Evolutionary conservation across 2,113 vertebrate genomes (phyloP), one percentile per base, ranked within the genome.

Genomic region (Solea solea): DNA sequence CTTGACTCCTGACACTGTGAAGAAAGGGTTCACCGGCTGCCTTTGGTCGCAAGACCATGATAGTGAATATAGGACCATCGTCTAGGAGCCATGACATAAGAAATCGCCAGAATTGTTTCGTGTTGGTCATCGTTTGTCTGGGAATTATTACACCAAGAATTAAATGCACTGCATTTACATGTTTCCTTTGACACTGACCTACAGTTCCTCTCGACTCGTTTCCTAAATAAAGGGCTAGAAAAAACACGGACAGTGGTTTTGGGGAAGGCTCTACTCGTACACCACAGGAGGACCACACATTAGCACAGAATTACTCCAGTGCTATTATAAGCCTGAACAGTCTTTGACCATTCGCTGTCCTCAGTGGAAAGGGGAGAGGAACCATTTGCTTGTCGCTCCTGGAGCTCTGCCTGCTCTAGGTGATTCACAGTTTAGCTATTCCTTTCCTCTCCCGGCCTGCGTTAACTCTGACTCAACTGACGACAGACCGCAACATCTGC

Each of bases 221-320:
- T 6, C 59, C 57, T 53, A 66, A 78, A 67, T 51, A 49, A 62
- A 5, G 48, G 48, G 15, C 6, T 34, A 64, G 62, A 66, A 78
- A 67, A 60, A 66, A 46, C 34, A 45, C 0, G 34, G 62, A 52
- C 40, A 48, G 64, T 80, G 87, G 67, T 78, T 86, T 73, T 72
- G 34, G 58, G 78, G 72, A 67, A n/a, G 11, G 62, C 25, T 75
- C 66, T 67, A 56, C 28, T 77, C 41, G 48, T 69, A 62, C 69
- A 71, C 72, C 81, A 41, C 62, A 46, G 44, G 12, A 82, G 73
- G 87, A 90, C 85, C 90, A 84, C 87, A 89, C 81, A 89, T 88
- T 80, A 84, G 65, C 56, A 72, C 45, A 66, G 60, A 51, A 75
- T 73, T 71, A 67, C 69, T 74, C 54, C 25, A 60, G 11, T 56